phyloP scores from a whole-genome alignment of 2,113 vertebrate species.

The Nesoenas mayeri region DNA sequence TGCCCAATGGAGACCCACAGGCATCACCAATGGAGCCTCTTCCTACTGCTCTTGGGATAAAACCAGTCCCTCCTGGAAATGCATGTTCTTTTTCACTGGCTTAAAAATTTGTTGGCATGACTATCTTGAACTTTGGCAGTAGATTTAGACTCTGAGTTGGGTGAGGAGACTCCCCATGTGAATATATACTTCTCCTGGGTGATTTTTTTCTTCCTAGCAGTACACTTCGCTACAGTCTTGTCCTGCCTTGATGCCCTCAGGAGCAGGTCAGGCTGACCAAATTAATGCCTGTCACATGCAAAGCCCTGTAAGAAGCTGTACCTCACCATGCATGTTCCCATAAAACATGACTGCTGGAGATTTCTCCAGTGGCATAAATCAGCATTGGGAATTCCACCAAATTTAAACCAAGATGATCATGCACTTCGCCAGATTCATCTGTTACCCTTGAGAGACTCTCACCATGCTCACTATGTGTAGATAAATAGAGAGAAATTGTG shows the following conservation, averaged over 20 bases:
- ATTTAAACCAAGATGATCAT: not conserved
- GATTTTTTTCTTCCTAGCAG: not conserved
- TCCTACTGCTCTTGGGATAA: not conserved
- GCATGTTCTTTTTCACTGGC: not conserved
- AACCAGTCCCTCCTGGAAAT: not conserved
- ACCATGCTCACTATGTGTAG: rapidly evolving
- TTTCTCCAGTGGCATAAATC: not conserved
- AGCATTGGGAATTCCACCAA: not conserved
- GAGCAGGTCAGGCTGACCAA: not conserved
- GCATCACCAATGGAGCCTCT: rapidly evolving
- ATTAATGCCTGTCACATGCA: rapidly evolving
- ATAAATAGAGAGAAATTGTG: not conserved
- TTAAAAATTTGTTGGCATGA: not conserved
- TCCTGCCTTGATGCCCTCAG: not conserved
- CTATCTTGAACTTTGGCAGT: not conserved
- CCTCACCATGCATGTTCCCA: not conserved
- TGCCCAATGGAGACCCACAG: not conserved
- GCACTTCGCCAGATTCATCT: not conserved
- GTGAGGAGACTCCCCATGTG: not conserved
- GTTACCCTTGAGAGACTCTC: not conserved
- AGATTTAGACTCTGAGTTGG: too few species aligned
- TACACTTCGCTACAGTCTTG: rapidly evolving
- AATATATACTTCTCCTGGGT: rapidly evolving
- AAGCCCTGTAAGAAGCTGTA: not conserved
- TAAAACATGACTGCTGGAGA: not conserved